Evolutionary conservation across 2,113 vertebrate genomes (phyloP).

Genomic region (Datnioides undecimradiatus): DNA sequence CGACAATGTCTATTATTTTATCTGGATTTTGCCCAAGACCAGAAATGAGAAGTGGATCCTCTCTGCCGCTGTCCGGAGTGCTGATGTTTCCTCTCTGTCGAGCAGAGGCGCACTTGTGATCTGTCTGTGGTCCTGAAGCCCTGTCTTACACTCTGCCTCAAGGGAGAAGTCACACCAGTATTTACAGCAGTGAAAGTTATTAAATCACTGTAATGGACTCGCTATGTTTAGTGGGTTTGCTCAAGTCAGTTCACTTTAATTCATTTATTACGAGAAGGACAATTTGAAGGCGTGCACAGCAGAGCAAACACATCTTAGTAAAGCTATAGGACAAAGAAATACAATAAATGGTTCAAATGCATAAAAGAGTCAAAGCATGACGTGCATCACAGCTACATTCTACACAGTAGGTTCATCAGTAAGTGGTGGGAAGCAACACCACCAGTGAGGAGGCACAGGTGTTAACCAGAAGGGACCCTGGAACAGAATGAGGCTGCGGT

Average conservation of each 20-base stretch:
- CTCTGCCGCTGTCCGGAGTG: conserved; percentile 57
- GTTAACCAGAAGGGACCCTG: neutral
- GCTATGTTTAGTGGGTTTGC: neutral
- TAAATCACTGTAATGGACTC: neutral
- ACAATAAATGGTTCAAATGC: neutral
- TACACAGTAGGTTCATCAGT: neutral
- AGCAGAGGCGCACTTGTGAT: neutral
- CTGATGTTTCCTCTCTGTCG: conserved; percentile 31
- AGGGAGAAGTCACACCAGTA: neutral
- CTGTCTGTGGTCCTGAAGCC: conserved; percentile 45
- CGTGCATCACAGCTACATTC: neutral
- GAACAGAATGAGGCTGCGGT: neutral
- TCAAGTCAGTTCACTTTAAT: neutral
- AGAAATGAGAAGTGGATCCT: neutral
- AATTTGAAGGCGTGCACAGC: neutral
- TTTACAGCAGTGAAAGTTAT: neutral
- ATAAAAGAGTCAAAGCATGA: neutral
- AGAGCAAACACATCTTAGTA: neutral
- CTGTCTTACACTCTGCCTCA: neutral
- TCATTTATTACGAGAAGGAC: neutral
- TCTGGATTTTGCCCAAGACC: neutral
- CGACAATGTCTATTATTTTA: neutral
- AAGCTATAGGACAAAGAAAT: neutral
- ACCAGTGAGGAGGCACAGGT: neutral
- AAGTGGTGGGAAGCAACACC: too few species aligned